A percentile compares a stretch with the other conserved stretches of the same genome.
Evolutionary conservation across 2,797 vertebrate genomes (phyloP).

Genomic region (Phalloptychus januarius): DNA sequence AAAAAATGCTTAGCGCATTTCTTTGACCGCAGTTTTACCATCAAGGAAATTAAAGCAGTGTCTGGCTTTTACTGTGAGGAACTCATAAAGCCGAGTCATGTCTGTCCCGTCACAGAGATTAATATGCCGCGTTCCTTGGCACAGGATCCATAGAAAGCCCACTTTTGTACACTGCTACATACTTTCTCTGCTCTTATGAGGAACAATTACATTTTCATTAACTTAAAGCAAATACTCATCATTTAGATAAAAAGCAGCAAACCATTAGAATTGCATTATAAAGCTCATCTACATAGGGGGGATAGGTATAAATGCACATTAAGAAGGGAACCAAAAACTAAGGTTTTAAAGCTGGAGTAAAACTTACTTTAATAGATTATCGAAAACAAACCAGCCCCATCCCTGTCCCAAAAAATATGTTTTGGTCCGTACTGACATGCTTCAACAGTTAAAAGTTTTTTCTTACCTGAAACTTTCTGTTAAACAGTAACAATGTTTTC

Average conservation of each 20-base stretch:
- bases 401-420: not conserved
- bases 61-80: slow-evolving; percentile 28
- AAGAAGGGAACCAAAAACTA: slow-evolving; percentile 2
- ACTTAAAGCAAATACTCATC: slow-evolving; percentile 24
- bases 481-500: not conserved
- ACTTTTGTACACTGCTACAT: not conserved
- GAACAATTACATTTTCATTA: not conserved
- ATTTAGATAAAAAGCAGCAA: slow-evolving; percentile 42
- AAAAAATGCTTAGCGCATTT: slow-evolving; percentile 18
- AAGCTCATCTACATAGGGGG: slow-evolving; percentile 9
- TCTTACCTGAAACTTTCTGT: not conserved
- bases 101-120: slow-evolving; percentile 22
- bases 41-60: slow-evolving; percentile 9
- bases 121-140: slow-evolving; percentile 46
- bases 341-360: not conserved
- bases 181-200: not conserved
- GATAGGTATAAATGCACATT: not conserved
- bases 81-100: not conserved
- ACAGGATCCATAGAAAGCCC: slow-evolving; percentile 1
- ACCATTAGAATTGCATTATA: slow-evolving; percentile 3
- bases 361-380: not conserved
- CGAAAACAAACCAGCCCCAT: not conserved
- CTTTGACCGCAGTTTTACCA: slow-evolving; percentile 4
- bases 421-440: not conserved
- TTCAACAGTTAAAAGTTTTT: not conserved